These are phyloP conservation scores for Sebastes melanostomus DNA, from an alignment of 2,797 vertebrate species.

Conservation along the genomic window DNA sequence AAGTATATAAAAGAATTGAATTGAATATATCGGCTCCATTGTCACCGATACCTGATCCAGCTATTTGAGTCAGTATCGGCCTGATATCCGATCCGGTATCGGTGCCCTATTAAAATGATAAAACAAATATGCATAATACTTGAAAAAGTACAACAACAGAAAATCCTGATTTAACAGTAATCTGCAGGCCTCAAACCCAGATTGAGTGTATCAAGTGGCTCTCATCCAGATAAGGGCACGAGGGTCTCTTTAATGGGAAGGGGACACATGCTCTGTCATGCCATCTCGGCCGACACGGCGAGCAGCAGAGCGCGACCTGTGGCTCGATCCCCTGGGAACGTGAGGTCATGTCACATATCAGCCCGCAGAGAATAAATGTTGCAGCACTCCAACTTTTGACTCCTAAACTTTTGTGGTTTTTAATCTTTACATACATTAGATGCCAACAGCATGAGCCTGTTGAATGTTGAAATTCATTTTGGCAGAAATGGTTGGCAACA, in stretches of 20 bases:
- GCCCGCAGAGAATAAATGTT: neutral
- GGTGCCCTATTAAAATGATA: neutral
- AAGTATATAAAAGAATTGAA: too few species aligned
- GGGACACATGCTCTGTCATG: constrained; percentile 47
- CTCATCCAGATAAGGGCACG: constrained; percentile 6
- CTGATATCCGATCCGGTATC: too few species aligned
- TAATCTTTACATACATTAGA: neutral
- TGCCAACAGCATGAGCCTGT: neutral
- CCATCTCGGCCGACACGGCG: constrained; percentile 31
- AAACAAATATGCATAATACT: neutral
- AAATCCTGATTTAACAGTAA: neutral
- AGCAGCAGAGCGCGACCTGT: constrained; percentile 56
- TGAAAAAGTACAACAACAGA: neutral
- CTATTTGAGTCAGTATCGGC: too few species aligned
- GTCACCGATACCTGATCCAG: too few species aligned
- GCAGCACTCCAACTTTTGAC: neutral
- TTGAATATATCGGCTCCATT: too few species aligned
- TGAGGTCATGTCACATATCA: constrained; percentile 52
- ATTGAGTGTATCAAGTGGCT: constrained; percentile 21
- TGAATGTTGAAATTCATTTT: neutral
- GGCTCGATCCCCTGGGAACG: constrained; percentile 35
- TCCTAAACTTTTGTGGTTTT: constrained; percentile 8
- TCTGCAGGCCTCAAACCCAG: neutral
- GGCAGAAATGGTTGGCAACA: neutral
- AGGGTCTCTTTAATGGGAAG: constrained; percentile 13